Conservation (phyloP, 1,140 invertebrate genomes). For the Sitophilus oryzae region DNA sequence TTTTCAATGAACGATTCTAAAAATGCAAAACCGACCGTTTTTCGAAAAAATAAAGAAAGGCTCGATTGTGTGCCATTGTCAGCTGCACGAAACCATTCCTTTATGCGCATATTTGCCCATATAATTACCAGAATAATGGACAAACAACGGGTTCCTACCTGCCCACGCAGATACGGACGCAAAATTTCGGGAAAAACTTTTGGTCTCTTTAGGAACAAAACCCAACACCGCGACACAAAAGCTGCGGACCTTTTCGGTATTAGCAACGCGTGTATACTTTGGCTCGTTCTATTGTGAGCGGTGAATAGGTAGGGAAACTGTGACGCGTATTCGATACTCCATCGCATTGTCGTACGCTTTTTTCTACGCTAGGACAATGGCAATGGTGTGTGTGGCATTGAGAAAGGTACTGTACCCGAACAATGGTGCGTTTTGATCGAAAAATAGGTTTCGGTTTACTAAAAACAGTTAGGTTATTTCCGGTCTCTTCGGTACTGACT, state of each 20-base stretch:
- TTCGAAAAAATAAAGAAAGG: slow-evolving; percentile 4
- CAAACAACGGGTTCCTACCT: slow-evolving; percentile 4
- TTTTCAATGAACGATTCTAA: background rate
- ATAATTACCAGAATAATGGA: slow-evolving; percentile 29
- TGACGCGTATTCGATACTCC: background rate
- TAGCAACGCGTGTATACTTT: slow-evolving; percentile 45
- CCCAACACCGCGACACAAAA: slow-evolving; percentile 9
- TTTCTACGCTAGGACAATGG: background rate
- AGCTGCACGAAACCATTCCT: slow-evolving; percentile 18
- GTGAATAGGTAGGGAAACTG: background rate
- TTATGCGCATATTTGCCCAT: slow-evolving; percentile 28
- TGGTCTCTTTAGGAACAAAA: background rate
- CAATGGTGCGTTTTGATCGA: no score
- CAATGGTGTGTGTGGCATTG: background rate
- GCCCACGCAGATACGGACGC: background rate
- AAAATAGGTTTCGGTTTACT: no score
- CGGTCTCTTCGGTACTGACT: no score
- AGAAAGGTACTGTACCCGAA: no score
- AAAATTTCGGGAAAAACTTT: background rate
- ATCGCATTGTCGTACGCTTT: background rate
- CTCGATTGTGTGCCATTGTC: slow-evolving; percentile 17
- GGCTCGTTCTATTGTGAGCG: slow-evolving; percentile 16
- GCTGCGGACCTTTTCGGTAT: slow-evolving; percentile 37
- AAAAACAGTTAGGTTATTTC: no score
- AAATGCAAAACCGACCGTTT: background rate